Conservation (phyloP, 2,113 vertebrate species). For the Girardinichthys multiradiatus region DNA sequence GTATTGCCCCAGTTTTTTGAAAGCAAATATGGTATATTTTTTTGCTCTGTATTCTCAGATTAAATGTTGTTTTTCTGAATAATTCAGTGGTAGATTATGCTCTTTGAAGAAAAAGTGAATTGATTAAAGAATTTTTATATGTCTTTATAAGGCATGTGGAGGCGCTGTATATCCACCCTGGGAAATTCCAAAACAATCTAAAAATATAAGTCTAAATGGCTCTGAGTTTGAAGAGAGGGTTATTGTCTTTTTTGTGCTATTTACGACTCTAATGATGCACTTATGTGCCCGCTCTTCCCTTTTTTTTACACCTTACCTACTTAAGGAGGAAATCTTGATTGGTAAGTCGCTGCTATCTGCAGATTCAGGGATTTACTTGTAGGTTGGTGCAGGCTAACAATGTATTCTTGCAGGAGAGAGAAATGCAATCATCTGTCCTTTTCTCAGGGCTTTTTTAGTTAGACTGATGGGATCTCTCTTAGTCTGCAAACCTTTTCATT, state of each 20-base stretch:
- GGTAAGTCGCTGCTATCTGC: constrained; percentile 99
- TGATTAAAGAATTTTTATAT: background rate
- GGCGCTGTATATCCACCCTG: background rate
- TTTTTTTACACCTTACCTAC: constrained; percentile 99
- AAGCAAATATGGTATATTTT: background rate
- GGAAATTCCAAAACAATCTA: constrained; percentile 23
- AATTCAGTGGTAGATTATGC: background rate
- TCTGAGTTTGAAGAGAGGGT: constrained; percentile 85
- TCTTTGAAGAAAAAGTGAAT: background rate
- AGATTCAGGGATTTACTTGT: constrained; percentile 95
- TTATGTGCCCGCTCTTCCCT: constrained; percentile 99
- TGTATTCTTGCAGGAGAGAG: constrained; percentile 79
- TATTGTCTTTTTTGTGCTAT: constrained; percentile 98
- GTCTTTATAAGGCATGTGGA: background rate
- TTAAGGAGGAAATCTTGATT: constrained; percentile 99
- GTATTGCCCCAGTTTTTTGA: too few species aligned
- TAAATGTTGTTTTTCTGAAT: too few species aligned
- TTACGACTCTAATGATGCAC: constrained; percentile 99
- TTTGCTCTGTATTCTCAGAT: background rate
- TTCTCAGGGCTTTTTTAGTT: constrained; percentile 84
- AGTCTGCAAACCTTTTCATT: constrained; percentile 84
- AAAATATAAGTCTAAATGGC: constrained; percentile 53
- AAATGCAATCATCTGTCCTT: constrained; percentile 82
- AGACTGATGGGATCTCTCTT: constrained; percentile 81
- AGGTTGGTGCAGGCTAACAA: constrained; percentile 87